Evolutionary conservation across 2,797 vertebrate genomes (phyloP), one percentile per base, ranked within the genome.

Genomic region (Sternarchorhynchus goeldii): DNA sequence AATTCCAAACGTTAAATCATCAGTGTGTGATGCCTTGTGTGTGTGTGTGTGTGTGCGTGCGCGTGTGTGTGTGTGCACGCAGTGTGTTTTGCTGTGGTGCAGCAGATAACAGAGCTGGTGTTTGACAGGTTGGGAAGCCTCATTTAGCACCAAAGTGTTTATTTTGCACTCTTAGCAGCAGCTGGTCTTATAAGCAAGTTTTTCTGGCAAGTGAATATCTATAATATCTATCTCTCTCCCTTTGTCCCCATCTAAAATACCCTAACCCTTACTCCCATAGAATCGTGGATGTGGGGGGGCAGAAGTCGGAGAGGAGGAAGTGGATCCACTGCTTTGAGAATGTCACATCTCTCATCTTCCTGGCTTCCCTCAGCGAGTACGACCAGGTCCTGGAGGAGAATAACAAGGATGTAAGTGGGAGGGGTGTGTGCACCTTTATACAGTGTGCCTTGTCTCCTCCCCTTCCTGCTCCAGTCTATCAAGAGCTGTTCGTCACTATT

Each of bases 251-350:
- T 62, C 21, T 10, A 3, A 29, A 55, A 74, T 18, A 57, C 21
- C 71, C 39, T 12, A 65, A 2, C 12, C 29, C 57, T 63, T 17
- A 16, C n/a, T 64, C 12, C 31, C 16, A 12, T 87, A 94, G 93
- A 87, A 94, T 95, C 56, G 93, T 95, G 65, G 94, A 95, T 14
- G 93, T 94, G 0, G 94, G 93, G 0, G 94, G 94, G 50, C 94
- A 95, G 90, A 94, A 93, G 82, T 95, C 94, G 0, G 94, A 95
- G 79, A 91, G 94, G 39, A 87, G 93, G 85, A 95, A 95, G 86
- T 95, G 94, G 94, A 94, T 95, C 79, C 92, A 94, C 85, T 94
- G 93, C 83, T 95, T 95, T 80, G 93, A 95, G 87, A 91, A 94
- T 6, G 94, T 95, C 77, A 94, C 92, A 1, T 94, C 93, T 0